Evolutionary conservation across 2,888 invertebrate species (phyloP), one percentile per base, ranked within the genome.

Genomic region (Eulithis testata): DNA sequence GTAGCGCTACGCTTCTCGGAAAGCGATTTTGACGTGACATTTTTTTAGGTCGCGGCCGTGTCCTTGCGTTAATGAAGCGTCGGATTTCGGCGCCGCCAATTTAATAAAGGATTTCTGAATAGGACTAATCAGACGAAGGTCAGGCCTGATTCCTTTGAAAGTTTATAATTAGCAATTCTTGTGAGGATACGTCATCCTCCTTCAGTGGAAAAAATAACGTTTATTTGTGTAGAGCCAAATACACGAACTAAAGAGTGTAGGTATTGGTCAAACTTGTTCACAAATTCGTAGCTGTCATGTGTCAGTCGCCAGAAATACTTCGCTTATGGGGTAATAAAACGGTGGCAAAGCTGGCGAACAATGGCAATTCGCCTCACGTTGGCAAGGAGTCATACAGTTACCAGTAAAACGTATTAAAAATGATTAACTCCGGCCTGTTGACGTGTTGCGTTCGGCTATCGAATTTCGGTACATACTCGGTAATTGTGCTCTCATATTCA

Each of bases 1-100:
- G 92, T 92, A 92, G 92, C 92, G 87, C 88, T 89, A 89, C 85
- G 89, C 78, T 92, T 93, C 92, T 91, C 83, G 85, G 92, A 92
- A 92, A 84, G 77, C 84, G 86, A 87, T 88, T 89, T 86, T 87
- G 90, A 91, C 88, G 88, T 87, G 89, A 90, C 90, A 91, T 91
- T 91, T 90, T 89, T 89, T 87, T 84, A 83, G 84, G 84, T 83
- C 85, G 84, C 81, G 65, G 82, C 85, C 83, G 85, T 85, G 87
- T 82, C 83, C 84, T 84, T 81, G 86, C 82, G 90, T 90, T 91
- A 92, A 93, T 90, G 88, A 90, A 90, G 90, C 91, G 84, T 91
- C 91, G 86, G 79, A 89, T 89, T 89, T 86, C 89, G 86, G 87
- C 87, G 88, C 88, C 87, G 85, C 79, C 83, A 83, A 80, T 81